A percentile compares a stretch with the other conserved stretches of the same genome.
Evolutionary conservation across 2,113 vertebrate species (phyloP).

Genomic region (Nettapus auritus): DNA sequence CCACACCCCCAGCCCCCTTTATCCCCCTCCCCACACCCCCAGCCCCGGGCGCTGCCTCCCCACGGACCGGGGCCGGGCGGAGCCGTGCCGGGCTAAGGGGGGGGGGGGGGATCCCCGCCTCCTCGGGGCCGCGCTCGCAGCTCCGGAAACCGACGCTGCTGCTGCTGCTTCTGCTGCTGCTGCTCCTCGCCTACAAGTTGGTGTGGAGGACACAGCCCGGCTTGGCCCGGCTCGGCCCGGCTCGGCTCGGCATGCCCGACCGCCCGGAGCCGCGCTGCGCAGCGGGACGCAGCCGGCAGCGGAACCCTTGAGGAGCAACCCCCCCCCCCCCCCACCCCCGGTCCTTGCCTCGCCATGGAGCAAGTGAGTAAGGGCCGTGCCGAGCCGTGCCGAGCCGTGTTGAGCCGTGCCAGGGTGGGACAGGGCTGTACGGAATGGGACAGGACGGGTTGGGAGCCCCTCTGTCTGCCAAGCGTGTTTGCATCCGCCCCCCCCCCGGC

Average conservation of each 20-base stretch:
- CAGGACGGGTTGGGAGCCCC: background rate
- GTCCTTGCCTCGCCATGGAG: conserved; percentile 26
- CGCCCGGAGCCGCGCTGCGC: background rate
- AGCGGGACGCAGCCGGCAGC: background rate
- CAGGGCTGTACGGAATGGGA: background rate
- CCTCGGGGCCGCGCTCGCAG: background rate
- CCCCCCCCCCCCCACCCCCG: too few species aligned
- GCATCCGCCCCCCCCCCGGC: background rate
- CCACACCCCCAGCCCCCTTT: background rate
- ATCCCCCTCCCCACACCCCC: background rate
- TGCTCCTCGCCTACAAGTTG: background rate
- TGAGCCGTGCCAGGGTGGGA: background rate
- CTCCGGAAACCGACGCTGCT: conserved; percentile 4
- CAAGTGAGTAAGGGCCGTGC: conserved; percentile 13
- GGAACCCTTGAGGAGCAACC: conserved; percentile 22
- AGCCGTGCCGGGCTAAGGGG: background rate
- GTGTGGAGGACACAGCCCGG: background rate
- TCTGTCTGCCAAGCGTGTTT: background rate
- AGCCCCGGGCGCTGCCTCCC: background rate
- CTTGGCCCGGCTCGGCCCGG: background rate
- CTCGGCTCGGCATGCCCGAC: background rate
- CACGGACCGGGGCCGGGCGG: background rate
- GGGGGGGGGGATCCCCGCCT: background rate
- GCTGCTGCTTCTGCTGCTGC: background rate
- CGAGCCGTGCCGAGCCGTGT: too few species aligned